Conservation (phyloP, 2,888 invertebrate genomes). For the Furcula furcula region DNA sequence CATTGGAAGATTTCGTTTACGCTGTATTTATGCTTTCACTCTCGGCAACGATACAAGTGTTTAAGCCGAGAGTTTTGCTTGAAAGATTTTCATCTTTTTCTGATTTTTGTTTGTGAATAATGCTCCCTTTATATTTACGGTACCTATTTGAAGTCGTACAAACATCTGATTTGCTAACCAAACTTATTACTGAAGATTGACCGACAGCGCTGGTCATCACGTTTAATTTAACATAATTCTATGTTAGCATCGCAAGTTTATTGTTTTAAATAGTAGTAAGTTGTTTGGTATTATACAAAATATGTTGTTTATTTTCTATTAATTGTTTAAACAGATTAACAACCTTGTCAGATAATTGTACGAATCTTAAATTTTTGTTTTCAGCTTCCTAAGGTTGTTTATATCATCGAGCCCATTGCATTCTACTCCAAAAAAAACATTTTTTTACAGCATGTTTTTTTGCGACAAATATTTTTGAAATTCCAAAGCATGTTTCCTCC, state of each 20-base stretch:
- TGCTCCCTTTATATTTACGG: slow-evolving; percentile 14
- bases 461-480: slow-evolving; percentile 22
- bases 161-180: no score
- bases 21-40: slow-evolving; percentile 69
- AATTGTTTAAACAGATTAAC: no score
- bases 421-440: slow-evolving; percentile 14
- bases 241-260: no score
- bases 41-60: slow-evolving; percentile 48
- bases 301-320: not conserved
- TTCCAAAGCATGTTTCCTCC: slow-evolving; percentile 69
- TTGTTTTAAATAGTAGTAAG: no score
- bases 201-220: no score
- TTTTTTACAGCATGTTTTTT: slow-evolving; percentile 47
- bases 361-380: slow-evolving; percentile 36
- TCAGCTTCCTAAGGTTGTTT: slow-evolving; percentile 44
- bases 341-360: slow-evolving; percentile 36
- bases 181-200: no score
- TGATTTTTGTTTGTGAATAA: slow-evolving; percentile 37
- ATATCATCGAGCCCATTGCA: slow-evolving; percentile 24
- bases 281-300: no score
- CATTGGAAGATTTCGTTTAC: slow-evolving; percentile 42
- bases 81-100: slow-evolving; percentile 35
- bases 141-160: slow-evolving; percentile 34
- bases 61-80: slow-evolving; percentile 55
- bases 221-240: no score